These are phyloP conservation scores for Seladonia tumulorum DNA, from an alignment of 2,888 invertebrate species.

Conservation along the genomic window DNA sequence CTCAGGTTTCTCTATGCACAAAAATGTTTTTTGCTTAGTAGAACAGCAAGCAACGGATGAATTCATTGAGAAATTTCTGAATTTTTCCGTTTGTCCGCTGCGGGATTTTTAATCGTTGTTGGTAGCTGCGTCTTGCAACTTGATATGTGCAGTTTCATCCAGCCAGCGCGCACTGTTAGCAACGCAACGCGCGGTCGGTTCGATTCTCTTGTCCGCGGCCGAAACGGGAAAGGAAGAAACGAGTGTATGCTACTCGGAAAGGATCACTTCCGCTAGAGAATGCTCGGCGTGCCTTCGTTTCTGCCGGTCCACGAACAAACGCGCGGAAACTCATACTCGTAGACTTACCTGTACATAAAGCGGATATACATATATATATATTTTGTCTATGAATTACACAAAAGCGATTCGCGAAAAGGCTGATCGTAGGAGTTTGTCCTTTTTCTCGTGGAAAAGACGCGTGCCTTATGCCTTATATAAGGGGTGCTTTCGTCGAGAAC, in stretches of 20 bases:
- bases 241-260: constrained; percentile 27
- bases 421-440: not conserved
- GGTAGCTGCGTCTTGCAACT: not conserved
- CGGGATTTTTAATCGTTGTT: not conserved
- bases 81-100: no score
- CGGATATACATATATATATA: not conserved
- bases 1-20: no score
- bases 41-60: no score
- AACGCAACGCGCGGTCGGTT: not conserved
- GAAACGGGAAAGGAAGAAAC: constrained; percentile 27
- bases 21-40: no score
- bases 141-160: not conserved
- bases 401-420: not conserved
- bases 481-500: not conserved
- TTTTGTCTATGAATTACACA: constrained; percentile 6
- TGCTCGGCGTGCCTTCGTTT: constrained; percentile 63
- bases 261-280: constrained; percentile 50
- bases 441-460: constrained; percentile 16
- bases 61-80: no score
- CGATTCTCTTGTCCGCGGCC: not conserved
- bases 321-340: constrained; percentile 12
- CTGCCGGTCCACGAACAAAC: constrained; percentile 12
- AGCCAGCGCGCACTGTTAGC: not conserved
- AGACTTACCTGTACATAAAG: constrained; percentile 11
- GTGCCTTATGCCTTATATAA: constrained; percentile 61